Percentiles rank a stretch among this genome's conserved stretches.
These are phyloP conservation scores for Vicugna pacos DNA, from an alignment of 2,113 vertebrate genomes.

Conservation along the genomic window DNA sequence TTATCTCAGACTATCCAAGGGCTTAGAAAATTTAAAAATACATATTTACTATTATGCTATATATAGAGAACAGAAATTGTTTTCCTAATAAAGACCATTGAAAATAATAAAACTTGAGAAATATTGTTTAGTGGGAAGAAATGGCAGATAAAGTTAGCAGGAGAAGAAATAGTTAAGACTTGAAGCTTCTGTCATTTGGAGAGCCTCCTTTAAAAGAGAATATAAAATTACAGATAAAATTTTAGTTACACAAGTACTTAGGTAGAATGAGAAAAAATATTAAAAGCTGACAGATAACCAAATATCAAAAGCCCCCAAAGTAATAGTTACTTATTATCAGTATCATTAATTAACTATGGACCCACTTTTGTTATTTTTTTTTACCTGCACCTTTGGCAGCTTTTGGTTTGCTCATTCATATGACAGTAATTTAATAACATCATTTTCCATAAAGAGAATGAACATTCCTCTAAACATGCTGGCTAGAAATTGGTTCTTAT, in stretches of 20 bases:
- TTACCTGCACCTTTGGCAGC: background rate
- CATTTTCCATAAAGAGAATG: background rate
- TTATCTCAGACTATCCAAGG: background rate
- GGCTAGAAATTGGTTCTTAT: background rate
- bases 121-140: background rate
- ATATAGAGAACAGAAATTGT: background rate
- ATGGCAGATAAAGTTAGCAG: background rate
- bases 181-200: background rate
- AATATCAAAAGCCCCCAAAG: background rate
- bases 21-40: background rate
- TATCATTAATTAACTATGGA: background rate
- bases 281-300: background rate
- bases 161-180: background rate
- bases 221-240: conserved; percentile 12
- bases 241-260: background rate
- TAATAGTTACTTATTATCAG: background rate
- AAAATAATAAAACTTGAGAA: background rate
- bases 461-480: background rate
- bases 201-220: background rate
- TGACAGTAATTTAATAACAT: background rate
- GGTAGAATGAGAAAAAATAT: background rate
- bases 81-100: background rate
- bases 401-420: background rate
- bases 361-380: background rate
- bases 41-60: background rate